Conservation (phyloP, 1,140 invertebrate genomes). For the Apis cerana region DNA sequence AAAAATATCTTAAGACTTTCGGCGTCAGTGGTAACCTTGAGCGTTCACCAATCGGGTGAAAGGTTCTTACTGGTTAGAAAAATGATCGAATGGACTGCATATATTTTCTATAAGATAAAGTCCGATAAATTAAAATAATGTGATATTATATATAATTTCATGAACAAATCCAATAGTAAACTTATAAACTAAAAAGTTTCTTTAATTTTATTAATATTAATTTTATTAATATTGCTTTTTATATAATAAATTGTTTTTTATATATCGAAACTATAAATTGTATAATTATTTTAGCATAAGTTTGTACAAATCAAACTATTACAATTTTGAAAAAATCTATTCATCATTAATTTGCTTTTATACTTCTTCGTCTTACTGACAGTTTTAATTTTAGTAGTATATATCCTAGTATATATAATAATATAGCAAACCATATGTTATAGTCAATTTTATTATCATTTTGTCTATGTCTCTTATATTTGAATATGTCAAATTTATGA, state of each 20-base stretch:
- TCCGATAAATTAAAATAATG: not conserved
- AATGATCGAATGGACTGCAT: constrained; percentile 11
- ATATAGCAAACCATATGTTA: not conserved
- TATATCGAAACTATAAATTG: not conserved
- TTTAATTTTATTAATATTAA: not conserved
- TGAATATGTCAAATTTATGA: not conserved
- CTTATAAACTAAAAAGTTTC: not conserved
- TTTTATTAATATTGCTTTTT: not conserved
- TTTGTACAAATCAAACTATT: not conserved
- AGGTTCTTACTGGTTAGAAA: constrained; percentile 50
- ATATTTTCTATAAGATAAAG: not conserved
- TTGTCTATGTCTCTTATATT: not conserved
- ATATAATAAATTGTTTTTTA: not conserved
- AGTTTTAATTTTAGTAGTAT: not conserved
- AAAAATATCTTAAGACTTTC: constrained; percentile 62
- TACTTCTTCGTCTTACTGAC: not conserved
- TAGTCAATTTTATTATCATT: not conserved
- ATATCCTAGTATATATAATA: too few species aligned
- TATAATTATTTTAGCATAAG: not conserved
- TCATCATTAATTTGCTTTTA: not conserved
- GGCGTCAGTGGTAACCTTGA: constrained; percentile 56
- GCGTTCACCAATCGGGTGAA: constrained; percentile 53
- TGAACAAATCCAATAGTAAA: not conserved
- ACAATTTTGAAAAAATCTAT: too few species aligned
- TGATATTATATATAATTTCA: not conserved